A percentile compares a stretch with the other conserved stretches of the same genome.
Conservation (phyloP, 92 coral and sea anemone genomes). For the Porites cylindrica region DNA sequence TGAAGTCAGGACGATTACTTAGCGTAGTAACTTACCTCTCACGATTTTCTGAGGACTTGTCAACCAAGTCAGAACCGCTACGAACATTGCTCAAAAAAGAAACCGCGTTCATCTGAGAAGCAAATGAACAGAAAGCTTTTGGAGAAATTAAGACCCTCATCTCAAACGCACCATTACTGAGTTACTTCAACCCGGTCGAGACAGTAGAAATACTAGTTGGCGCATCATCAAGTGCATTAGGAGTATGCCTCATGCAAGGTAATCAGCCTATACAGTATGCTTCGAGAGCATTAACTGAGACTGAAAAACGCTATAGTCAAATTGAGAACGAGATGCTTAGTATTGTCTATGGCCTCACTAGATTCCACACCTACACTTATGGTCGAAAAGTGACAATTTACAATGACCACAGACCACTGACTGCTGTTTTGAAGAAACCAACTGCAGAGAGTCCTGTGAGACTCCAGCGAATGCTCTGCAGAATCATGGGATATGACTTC, state of each 20-base stretch:
- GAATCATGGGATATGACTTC: too few species aligned
- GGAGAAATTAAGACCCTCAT: slow-evolving; percentile 40
- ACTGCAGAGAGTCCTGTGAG: too few species aligned
- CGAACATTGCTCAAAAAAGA: too few species aligned
- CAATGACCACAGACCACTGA: slow-evolving; percentile 51
- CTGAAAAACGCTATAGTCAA: background rate
- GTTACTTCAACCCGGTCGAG: slow-evolving; percentile 31
- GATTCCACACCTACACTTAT: background rate
- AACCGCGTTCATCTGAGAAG: too few species aligned
- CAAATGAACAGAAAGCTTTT: background rate
- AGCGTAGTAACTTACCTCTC: slow-evolving; percentile 32
- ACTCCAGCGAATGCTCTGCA: too few species aligned
- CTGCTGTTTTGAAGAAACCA: background rate
- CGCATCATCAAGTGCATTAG: background rate
- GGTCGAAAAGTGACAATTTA: background rate
- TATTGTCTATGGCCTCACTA: slow-evolving; percentile 27
- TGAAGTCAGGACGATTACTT: slow-evolving; percentile 10
- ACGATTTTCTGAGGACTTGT: slow-evolving; percentile 13
- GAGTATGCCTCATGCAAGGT: slow-evolving; percentile 31
- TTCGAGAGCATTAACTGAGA: slow-evolving; percentile 46
- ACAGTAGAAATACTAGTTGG: slow-evolving; percentile 30
- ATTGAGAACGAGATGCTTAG: too few species aligned
- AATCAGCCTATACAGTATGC: slow-evolving; percentile 40
- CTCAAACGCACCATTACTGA: slow-evolving; percentile 51
- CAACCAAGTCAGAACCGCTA: background rate